Conservation (phyloP, 2,113 vertebrate genomes). For the Notarius quadriscutis region DNA sequence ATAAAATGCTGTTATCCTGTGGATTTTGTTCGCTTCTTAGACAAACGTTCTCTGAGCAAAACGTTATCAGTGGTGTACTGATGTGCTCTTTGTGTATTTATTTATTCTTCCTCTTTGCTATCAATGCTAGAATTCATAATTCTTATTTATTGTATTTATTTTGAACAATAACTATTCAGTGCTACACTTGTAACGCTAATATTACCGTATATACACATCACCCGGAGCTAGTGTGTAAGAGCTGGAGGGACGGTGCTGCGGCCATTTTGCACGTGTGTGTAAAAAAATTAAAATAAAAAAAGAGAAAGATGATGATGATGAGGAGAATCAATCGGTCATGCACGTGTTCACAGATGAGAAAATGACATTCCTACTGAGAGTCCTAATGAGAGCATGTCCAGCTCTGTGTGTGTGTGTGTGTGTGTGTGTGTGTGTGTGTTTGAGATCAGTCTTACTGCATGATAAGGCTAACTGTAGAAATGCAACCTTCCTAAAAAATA, state of each 20-base stretch:
- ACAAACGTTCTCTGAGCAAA: conserved; percentile 2
- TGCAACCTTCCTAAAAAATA: not conserved
- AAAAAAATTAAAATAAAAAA: not conserved
- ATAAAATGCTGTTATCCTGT: not conserved
- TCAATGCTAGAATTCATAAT: not conserved
- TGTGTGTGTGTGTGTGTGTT: conserved; percentile 3
- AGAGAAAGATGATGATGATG: not conserved
- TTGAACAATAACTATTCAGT: not conserved
- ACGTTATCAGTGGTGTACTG: not conserved
- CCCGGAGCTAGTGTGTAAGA: not conserved
- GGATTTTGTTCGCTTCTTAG: conserved; percentile 2
- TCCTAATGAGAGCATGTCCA: conserved; percentile 30
- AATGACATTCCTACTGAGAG: conserved; percentile 37
- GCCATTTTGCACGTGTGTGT: not conserved
- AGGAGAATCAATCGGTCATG: not conserved
- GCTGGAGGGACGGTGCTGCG: not conserved
- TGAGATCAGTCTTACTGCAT: conserved; percentile 40
- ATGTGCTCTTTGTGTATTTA: conserved; percentile 1
- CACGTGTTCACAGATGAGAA: not conserved
- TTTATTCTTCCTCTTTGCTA: not conserved
- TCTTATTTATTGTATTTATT: conserved; percentile 3
- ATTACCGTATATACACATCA: not conserved
- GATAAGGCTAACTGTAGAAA: conserved; percentile 29
- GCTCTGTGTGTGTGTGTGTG: conserved; percentile 8
- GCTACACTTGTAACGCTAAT: not conserved